These are phyloP conservation scores for Sternotherus odoratus DNA, from an alignment of 2,797 vertebrate genomes.

Conservation along the genomic window DNA sequence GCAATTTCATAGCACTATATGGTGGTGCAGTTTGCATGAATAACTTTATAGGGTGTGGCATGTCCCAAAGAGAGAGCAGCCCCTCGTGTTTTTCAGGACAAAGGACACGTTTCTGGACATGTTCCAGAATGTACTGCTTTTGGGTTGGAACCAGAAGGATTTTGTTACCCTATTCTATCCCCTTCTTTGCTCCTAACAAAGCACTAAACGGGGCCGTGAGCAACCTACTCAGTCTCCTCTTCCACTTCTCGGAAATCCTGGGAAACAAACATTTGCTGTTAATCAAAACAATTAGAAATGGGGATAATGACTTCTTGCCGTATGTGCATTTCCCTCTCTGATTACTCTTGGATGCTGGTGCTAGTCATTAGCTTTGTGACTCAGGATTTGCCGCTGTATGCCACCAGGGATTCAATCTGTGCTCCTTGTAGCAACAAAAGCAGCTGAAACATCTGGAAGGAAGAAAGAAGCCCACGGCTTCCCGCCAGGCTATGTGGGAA, in stretches of 20 bases:
- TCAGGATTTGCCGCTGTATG: not conserved
- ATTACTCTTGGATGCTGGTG: constrained; percentile 39
- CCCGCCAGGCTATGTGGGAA: constrained; percentile 6
- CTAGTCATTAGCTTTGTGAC: not conserved
- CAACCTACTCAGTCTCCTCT: constrained; percentile 2
- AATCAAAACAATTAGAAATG: constrained; percentile 38
- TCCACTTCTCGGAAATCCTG: constrained; percentile 46
- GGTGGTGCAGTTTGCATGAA: fast-evolving
- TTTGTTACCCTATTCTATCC: not conserved
- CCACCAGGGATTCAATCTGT: not conserved
- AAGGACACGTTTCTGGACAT: constrained; percentile 33
- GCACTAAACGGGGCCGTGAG: constrained; percentile 30
- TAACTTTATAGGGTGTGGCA: not conserved
- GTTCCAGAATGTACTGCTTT: not conserved
- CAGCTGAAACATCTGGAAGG: constrained; percentile 12
- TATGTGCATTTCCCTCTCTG: constrained; percentile 23
- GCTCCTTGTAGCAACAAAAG: constrained; percentile 4
- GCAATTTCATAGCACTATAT: fast-evolving
- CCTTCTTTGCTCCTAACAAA: not conserved
- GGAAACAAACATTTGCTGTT: constrained; percentile 30
- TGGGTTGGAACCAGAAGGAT: not conserved
- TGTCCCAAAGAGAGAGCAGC: not conserved
- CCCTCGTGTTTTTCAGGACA: constrained; percentile 34
- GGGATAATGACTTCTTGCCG: constrained; percentile 18
- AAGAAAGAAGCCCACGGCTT: not conserved